Conservation (phyloP, 2,113 vertebrate genomes). For the Scomber japonicus region DNA sequence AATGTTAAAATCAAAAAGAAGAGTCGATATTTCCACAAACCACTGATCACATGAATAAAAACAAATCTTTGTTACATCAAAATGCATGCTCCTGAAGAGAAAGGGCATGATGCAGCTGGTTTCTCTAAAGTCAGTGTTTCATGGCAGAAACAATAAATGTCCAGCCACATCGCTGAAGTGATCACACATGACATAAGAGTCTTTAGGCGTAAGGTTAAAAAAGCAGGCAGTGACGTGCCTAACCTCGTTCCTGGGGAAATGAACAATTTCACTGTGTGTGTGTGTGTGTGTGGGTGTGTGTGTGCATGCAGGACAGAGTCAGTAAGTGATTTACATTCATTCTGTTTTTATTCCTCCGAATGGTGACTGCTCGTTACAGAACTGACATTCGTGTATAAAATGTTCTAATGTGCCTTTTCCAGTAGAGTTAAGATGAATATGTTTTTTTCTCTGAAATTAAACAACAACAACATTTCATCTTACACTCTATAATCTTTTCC, state of each 20-base stretch:
- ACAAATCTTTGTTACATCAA: conserved; percentile 32
- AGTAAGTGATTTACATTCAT: conserved; percentile 23
- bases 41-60: conserved; percentile 38
- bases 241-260: conserved; percentile 82
- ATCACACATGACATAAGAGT: conserved; percentile 85
- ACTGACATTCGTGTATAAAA: background rate
- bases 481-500: background rate
- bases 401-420: background rate
- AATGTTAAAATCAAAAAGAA: conserved; percentile 33
- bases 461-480: background rate
- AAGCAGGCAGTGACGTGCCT: conserved; percentile 82
- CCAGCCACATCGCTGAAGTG: conserved; percentile 80
- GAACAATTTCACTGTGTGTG: conserved; percentile 62
- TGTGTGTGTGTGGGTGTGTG: conserved; percentile 11
- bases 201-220: conserved; percentile 86
- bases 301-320: background rate
- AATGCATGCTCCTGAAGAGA: conserved; percentile 51
- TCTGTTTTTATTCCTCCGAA: conserved; percentile 8
- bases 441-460: background rate
- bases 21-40: conserved; percentile 41
- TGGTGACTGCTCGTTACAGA: background rate
- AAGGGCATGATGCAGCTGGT: conserved; percentile 54
- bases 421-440: background rate
- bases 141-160: conserved; percentile 69
- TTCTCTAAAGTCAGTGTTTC: conserved; percentile 75